Evolutionary conservation across 1,140 invertebrate species (phyloP).

Genomic region (Cyrtorhinus lividipennis): DNA sequence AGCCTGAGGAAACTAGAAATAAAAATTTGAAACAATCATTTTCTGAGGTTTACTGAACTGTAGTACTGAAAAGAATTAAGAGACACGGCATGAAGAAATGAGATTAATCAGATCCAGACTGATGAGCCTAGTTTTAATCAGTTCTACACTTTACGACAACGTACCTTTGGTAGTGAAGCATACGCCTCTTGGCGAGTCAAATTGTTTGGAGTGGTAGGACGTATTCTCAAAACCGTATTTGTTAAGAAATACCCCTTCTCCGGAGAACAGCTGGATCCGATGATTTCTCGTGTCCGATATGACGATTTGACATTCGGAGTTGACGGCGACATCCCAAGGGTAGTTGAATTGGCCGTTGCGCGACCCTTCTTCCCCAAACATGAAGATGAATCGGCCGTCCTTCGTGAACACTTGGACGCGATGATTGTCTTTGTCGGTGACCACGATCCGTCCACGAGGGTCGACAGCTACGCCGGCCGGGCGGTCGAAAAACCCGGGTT

Average conservation of each 20-base stretch:
- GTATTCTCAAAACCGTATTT: conserved; percentile 70
- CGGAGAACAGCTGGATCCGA: conserved; percentile 70
- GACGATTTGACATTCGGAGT: conserved; percentile 62
- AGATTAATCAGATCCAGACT: too few relatives aligned
- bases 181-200: conserved; percentile 81
- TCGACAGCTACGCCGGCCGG: conserved; percentile 77
- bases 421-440: conserved; percentile 93
- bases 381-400: conserved; percentile 60
- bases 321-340: conserved; percentile 90
- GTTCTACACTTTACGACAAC: too few relatives aligned
- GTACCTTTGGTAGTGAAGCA: conserved; percentile 69
- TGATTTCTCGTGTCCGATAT: conserved; percentile 90
- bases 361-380: conserved; percentile 76
- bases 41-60: too few relatives aligned
- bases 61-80: too few relatives aligned
- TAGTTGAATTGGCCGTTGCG: conserved; percentile 82
- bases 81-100: too few relatives aligned
- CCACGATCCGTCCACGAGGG: conserved; percentile 59
- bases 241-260: conserved; percentile 63
- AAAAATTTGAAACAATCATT: too few relatives aligned
- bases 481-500: conserved; percentile 71
- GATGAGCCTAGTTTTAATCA: too few relatives aligned
- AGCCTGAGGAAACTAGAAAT: too few relatives aligned
- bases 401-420: conserved; percentile 74
- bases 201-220: conserved; percentile 49